phyloP scores from a whole-genome alignment of 2,888 invertebrate genomes.

The Parasteatoda lunata region DNA sequence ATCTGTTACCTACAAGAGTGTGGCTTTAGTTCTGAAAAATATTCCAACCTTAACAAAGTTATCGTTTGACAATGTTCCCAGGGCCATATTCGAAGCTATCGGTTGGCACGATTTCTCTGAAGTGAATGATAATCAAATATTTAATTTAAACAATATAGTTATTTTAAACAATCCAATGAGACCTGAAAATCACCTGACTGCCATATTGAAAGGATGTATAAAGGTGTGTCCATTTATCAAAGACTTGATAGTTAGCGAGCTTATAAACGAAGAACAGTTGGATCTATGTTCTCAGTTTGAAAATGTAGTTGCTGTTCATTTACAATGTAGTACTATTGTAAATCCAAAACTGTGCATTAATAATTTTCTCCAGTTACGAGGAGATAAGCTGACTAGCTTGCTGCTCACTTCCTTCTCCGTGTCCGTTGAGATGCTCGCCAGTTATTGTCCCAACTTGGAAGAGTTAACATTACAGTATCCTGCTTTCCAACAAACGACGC shows the following conservation, averaged over 20 bases:
- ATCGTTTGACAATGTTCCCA: constrained; percentile 45
- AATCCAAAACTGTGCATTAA: constrained; percentile 30
- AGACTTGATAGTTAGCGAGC: constrained; percentile 48
- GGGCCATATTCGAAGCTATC: constrained; percentile 60
- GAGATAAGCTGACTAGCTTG: constrained; percentile 26
- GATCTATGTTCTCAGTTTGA: constrained; percentile 32
- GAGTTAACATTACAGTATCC: constrained; percentile 31
- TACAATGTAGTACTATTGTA: constrained; percentile 40
- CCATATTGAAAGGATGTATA: constrained; percentile 44
- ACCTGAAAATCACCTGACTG: constrained; percentile 53
- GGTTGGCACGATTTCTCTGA: constrained; percentile 46
- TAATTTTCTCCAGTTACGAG: constrained; percentile 27
- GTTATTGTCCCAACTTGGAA: constrained; percentile 42
- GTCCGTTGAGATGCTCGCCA: constrained; percentile 25
- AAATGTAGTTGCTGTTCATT: constrained; percentile 30
- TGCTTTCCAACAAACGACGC: constrained; percentile 7
- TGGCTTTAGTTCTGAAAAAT: constrained; percentile 33
- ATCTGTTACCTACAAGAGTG: constrained; percentile 41
- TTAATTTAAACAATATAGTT: constrained; percentile 50
- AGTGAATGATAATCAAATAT: constrained; percentile 9
- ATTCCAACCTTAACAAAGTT: constrained; percentile 40
- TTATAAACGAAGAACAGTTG: constrained; percentile 42
- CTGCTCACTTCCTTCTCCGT: constrained; percentile 34
- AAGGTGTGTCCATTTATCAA: constrained; percentile 35
- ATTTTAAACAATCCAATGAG: constrained; percentile 50